Evolutionary conservation across 2,113 vertebrate species (phyloP), one percentile per base, ranked within the genome.

Genomic region (Todiramphus chloris): DNA sequence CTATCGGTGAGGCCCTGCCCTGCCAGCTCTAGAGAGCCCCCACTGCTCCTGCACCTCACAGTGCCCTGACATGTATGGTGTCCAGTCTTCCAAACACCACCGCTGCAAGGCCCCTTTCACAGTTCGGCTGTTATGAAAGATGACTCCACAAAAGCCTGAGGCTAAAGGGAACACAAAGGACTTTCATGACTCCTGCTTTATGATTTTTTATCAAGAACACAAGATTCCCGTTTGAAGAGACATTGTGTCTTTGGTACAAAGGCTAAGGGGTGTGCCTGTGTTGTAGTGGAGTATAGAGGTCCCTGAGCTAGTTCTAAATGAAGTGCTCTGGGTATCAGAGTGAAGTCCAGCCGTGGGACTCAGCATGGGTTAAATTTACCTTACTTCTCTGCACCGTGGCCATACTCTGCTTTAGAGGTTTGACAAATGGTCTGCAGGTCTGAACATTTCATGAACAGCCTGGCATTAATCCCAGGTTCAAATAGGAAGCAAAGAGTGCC

Each of bases 381-480:
- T 44, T 73, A 55, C 72, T 67, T 88, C 60, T 95, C 76, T 87
- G 58, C 33, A 27, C 51, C 64, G 58, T 58, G 58, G 35, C 62
- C 27, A 2, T 60, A 25, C 66, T 62, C 62, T 82, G 35, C 21
- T 79, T 95, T 64, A 89, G 77, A 50, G 35, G n/a, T 87, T 92
- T 95, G 96, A 87, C 41, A 91, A 93, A 94, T 58, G 58, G 24
- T 56, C 58, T 62, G 68, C 48, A 88, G 80, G 79, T 88, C 88
- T 93, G 88, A 94, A 68, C 51, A 76, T 44, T 91, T 95, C 77
- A 82, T 80, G 37, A 95, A 93, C n/a, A 60, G 58, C 28, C 86
- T 95, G 95, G 77, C 95, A 50, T 87, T 84, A 78, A 75, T 90
- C 95, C 92, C 81, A 90, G 66, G 44, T 58, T 93, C 83, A 69